These are phyloP conservation scores for Phyllotis vaccarum DNA, from an alignment of 2,797 vertebrate genomes.

Conservation along the genomic window DNA sequence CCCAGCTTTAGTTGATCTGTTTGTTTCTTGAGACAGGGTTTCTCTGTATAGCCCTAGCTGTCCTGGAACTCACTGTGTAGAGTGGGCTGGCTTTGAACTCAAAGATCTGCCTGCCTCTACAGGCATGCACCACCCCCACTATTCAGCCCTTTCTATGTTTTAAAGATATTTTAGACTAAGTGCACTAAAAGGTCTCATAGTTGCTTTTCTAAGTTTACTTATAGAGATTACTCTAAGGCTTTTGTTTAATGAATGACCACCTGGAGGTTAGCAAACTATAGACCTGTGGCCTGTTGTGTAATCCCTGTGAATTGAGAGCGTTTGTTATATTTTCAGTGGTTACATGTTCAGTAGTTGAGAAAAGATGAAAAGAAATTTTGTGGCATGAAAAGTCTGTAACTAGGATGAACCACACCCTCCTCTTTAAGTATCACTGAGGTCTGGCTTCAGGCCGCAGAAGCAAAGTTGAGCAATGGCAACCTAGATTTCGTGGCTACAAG, in stretches of 20 bases:
- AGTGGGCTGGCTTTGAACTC: not conserved
- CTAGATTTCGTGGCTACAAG: not conserved
- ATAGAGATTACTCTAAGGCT: not conserved
- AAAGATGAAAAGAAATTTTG: not conserved
- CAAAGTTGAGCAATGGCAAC: not conserved
- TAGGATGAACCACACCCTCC: not conserved
- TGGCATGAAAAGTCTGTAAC: not conserved
- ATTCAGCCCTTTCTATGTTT: not conserved
- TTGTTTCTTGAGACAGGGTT: not conserved
- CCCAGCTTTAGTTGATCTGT: not conserved
- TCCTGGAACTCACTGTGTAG: not conserved
- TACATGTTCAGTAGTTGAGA: not conserved
- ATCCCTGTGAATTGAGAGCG: not conserved
- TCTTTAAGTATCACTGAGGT: not conserved
- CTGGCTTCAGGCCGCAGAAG: not conserved
- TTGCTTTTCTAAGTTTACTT: constrained; percentile 50
- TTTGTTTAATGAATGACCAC: not conserved
- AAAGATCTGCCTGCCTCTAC: not conserved
- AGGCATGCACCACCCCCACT: not conserved
- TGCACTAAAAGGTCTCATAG: constrained; percentile 15
- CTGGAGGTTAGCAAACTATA: not conserved
- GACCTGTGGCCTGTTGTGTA: not conserved
- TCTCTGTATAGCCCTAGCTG: not conserved
- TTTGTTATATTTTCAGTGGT: not conserved
- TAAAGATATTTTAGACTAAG: constrained; percentile 20